phyloP scores from a whole-genome alignment of 2,797 vertebrate genomes.

The Toxotes lorentzi region DNA sequence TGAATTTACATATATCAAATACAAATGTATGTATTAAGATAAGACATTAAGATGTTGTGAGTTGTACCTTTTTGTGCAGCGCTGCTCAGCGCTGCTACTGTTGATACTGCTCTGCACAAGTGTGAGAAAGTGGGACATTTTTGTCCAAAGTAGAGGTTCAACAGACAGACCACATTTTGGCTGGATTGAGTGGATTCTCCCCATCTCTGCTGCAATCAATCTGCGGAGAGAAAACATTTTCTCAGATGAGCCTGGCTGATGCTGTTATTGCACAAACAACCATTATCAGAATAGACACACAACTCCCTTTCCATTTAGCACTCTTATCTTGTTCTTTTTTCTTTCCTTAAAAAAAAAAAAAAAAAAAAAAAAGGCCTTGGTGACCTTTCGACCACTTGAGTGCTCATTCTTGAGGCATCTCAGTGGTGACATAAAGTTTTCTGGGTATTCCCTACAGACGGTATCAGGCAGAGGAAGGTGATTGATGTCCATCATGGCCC shows the following conservation, averaged over 20 bases:
- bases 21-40: too few relatives aligned
- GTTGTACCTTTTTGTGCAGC: constrained; percentile 42
- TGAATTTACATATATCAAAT: background rate
- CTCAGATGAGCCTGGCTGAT: constrained; percentile 53
- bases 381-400: constrained; percentile 64
- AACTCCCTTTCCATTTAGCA: constrained; percentile 72
- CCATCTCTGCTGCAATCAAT: constrained; percentile 83
- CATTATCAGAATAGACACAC: constrained; percentile 67
- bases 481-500: constrained; percentile 60
- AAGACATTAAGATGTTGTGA: background rate
- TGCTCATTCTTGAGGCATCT: constrained; percentile 50
- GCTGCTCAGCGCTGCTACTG: constrained; percentile 12
- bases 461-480: constrained; percentile 44
- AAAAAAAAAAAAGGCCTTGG: constrained; percentile 45
- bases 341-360: background rate
- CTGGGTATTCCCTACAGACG: constrained; percentile 41
- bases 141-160: constrained; percentile 81
- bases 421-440: constrained; percentile 42
- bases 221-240: constrained; percentile 70
- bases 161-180: constrained; percentile 38
- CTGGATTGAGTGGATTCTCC: constrained; percentile 83
- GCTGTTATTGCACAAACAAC: constrained; percentile 71
- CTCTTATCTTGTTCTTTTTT: constrained; percentile 68
- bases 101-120: constrained; percentile 63
- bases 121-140: constrained; percentile 78